Evolutionary conservation across 2,888 invertebrate species (phyloP).

Genomic region (Smittia aterrima): DNA sequence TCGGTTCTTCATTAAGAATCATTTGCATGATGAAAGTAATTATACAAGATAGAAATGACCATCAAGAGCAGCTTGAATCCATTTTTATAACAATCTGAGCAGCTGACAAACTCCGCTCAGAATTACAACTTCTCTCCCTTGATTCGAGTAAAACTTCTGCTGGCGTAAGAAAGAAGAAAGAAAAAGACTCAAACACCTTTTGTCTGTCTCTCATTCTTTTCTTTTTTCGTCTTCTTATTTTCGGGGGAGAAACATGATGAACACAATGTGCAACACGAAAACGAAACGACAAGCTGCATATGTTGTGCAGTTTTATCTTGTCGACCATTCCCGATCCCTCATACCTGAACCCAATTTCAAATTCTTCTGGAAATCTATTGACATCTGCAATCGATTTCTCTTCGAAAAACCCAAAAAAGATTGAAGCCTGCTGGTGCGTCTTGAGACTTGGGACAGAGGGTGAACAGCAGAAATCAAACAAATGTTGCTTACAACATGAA

Average conservation of each 20-base stretch:
- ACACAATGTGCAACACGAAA: conserved; percentile 17
- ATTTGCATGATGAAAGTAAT: too few species aligned
- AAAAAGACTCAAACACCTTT: conserved; percentile 34
- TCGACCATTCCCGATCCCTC: neutral
- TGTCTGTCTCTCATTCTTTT: conserved; percentile 25
- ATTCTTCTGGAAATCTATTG: conserved; percentile 9
- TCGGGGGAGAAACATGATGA: conserved; percentile 21
- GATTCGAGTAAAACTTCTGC: neutral
- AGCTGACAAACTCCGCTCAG: conserved; percentile 29
- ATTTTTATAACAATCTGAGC: neutral
- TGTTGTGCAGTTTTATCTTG: conserved; percentile 36
- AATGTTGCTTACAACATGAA: too few species aligned
- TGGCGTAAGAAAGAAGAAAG: neutral
- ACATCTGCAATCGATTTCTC: conserved; percentile 39
- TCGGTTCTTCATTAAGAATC: neutral
- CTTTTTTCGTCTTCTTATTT: conserved; percentile 13
- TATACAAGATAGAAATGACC: neutral
- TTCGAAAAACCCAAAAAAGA: conserved; percentile 1
- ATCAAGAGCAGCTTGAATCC: neutral
- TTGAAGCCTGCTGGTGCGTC: neutral
- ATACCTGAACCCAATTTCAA: conserved; percentile 29
- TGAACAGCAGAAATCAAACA: too few species aligned
- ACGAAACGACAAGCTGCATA: conserved; percentile 34
- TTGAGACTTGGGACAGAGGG: neutral
- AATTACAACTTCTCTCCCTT: conserved; percentile 11